Base-by-base conservation (phyloP, 92 coral and sea anemone species). In the Virgularia gustaviana region DNA sequence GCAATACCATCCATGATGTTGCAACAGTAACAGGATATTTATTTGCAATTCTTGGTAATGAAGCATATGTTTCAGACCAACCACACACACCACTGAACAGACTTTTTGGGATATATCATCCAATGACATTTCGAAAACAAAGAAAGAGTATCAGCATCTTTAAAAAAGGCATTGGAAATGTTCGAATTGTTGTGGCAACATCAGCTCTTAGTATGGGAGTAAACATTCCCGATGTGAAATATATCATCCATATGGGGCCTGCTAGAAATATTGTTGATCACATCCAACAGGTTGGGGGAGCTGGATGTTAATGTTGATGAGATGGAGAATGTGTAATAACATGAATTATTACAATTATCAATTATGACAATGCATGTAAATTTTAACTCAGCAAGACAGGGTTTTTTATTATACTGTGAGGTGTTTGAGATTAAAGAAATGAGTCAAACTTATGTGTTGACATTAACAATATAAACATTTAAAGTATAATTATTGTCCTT, bases 181-280 rank as follows among this genome's bases (percentile, higher is more conserved):
- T 70, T 6, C 29, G 71, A 39, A 72, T 70, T 49, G 79, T 79
- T n/a, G n/a, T n/a, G n/a, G n/a, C n/a, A n/a, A n/a, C n/a, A n/a
- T n/a, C n/a, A n/a, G n/a, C n/a, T n/a, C n/a, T n/a, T n/a, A n/a
- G n/a, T n/a, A n/a, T n/a, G n/a, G n/a, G n/a, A n/a, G n/a, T n/a
- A n/a, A n/a, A n/a, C n/a, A n/a, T n/a, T n/a, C n/a, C n/a, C n/a
- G n/a, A n/a, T n/a, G n/a, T n/a, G n/a, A n/a, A n/a, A n/a, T n/a
- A n/a, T n/a, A n/a, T n/a, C n/a, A n/a, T n/a, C n/a, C n/a, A n/a
- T n/a, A n/a, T n/a, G n/a, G n/a, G n/a, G n/a, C n/a, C 85, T 43
- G 74, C 85, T 5, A 39, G 85, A 35, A 60, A 47, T 33, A 51
- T 45, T 43, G 85, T 80, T 36, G 80, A 73, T 36, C 85, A 73